phyloP scores from a whole-genome alignment of 2,888 invertebrate species.

The Drosophila lutescens region DNA sequence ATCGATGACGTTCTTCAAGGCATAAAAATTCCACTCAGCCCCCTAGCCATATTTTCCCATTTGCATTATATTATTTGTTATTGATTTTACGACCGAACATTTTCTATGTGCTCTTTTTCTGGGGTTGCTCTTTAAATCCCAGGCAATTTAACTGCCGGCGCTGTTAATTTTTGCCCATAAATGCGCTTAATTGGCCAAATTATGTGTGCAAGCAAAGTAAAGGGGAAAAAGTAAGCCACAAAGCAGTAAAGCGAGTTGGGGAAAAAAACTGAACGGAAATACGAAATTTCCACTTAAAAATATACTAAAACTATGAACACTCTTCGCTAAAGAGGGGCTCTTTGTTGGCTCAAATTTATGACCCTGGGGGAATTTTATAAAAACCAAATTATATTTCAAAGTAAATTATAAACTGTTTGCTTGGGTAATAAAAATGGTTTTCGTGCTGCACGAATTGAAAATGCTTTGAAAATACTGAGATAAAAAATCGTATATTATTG shows the following conservation, averaged over 20 bases:
- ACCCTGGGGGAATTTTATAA: too few species aligned
- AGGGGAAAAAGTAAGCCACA: conserved; percentile 31
- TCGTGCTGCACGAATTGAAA: too few species aligned
- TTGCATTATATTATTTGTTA: conserved; percentile 62
- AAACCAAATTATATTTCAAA: too few species aligned
- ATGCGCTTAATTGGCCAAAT: conserved; percentile 62
- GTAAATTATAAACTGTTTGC: not conserved
- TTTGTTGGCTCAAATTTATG: not conserved
- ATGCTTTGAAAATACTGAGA: too few species aligned
- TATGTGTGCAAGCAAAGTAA: conserved; percentile 44
- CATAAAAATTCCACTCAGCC: conserved; percentile 59
- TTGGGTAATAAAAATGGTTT: too few species aligned
- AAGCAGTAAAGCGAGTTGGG: conserved; percentile 10
- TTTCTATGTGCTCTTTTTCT: conserved; percentile 1
- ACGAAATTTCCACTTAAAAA: conserved; percentile 4
- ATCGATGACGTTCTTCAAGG: conserved; percentile 31
- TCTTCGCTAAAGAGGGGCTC: not conserved
- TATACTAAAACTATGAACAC: conserved; percentile 3
- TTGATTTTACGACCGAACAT: conserved; percentile 61
- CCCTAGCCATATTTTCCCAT: conserved; percentile 53
- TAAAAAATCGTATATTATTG: too few species aligned
- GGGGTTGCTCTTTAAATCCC: conserved; percentile 5
- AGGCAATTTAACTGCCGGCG: conserved; percentile 25
- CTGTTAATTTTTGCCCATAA: conserved; percentile 51
- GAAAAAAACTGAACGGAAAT: conserved; percentile 26